phyloP scores from a whole-genome alignment of 2,113 vertebrate genomes.

The Proteles cristata region DNA sequence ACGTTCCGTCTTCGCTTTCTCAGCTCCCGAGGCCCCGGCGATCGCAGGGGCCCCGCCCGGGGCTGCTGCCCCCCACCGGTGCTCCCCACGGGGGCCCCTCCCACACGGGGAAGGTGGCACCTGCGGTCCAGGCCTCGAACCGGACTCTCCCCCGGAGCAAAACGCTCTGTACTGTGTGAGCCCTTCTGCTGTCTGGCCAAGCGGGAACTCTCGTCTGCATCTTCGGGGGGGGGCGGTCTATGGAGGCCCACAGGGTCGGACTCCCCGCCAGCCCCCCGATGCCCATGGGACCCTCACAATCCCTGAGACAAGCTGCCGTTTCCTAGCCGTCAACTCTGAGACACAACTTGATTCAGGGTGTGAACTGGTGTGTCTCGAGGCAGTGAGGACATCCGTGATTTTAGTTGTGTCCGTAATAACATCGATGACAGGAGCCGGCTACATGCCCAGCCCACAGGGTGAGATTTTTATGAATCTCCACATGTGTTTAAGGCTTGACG shows the following conservation, averaged over 20 bases:
- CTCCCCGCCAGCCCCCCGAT: background rate
- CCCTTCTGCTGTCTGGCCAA: background rate
- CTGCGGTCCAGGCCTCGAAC: background rate
- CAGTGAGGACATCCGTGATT: background rate
- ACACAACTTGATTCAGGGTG: background rate
- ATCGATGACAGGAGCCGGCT: background rate
- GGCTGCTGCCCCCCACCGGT: background rate
- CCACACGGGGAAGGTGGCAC: rapidly evolving
- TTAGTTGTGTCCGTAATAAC: background rate
- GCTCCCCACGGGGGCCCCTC: background rate
- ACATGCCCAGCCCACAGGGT: background rate
- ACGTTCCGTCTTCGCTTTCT: background rate
- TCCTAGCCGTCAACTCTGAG: background rate
- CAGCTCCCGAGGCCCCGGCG: background rate
- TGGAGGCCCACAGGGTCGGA: background rate
- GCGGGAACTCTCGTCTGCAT: background rate
- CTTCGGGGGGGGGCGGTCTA: background rate
- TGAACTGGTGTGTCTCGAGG: background rate
- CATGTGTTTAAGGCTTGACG: background rate
- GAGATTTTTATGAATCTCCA: background rate
- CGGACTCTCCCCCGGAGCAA: background rate
- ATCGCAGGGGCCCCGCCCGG: background rate
- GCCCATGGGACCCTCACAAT: background rate
- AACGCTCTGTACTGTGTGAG: background rate
- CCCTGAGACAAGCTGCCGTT: background rate